Base-by-base conservation (phyloP, 2,888 invertebrate genomes). In the Cryptus viduatorius region DNA sequence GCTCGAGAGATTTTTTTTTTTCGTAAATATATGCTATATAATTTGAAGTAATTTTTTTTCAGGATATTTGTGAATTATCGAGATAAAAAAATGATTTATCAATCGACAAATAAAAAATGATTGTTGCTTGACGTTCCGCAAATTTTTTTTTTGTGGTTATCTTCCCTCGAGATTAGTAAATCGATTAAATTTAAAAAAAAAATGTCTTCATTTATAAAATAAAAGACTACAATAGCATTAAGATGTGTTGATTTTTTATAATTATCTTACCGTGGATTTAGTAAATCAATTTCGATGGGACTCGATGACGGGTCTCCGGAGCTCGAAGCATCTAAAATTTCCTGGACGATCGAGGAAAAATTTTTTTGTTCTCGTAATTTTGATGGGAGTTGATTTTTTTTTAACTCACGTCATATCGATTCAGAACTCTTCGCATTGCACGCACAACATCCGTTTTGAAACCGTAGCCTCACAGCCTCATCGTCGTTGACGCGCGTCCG, bases 351-450 rank as follows among this genome's bases (percentile, higher is more conserved):
- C 19, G 16, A 0, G 59, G 16, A 0, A 50, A 56, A 67, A 72
- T 64, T 61, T 48, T 19, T 12, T 46, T 14, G 37, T 29, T 37
- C 1, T 24, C 2, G 24, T 3, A 24, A 24, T 3, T 24, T 24
- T 24, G 1, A 24, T 24, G 2, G 24, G 24, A 24, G 1, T 24
- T 24, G 2, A 24, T 24, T 24, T 16, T 50, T 46, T 72, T 37
- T 12, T 7, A 81, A 90, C 90, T 91, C 76, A 91, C 91, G 86
- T 89, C 89, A 89, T 90, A 89, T 88, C 88, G 87, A 42, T 84
- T 80, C 16, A 84, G 85, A 73, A 84, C 86, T 89, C 86, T 90
- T 92, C 81, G 91, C 91, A 92, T 92, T 87, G 88, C 92, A 89
- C 86, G 88, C 73, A 53, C 87, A 83, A 83, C 89, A 77, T 87